Base-by-base conservation (phyloP, 2,113 vertebrate species). In the Peromyscus californicus region DNA sequence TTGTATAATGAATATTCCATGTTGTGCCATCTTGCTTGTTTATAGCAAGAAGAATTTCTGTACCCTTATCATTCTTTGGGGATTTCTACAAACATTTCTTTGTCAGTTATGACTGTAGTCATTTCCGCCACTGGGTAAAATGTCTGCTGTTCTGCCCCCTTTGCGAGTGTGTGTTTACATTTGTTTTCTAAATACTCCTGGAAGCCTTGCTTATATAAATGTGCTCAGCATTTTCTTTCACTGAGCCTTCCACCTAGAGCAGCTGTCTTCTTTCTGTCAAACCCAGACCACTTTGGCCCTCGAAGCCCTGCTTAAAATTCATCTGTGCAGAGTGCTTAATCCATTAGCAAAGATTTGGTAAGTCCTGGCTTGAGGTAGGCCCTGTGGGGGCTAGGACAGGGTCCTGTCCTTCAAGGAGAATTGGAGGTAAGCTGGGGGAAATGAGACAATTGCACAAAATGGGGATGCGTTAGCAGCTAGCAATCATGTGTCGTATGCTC, bases 41-140 rank as follows among this genome's bases (percentile, higher is more conserved):
- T 96, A 74, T 26, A 90, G 39, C 45, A 97, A 96, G 45, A 92
- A 88, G 15, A 91, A 92, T 90, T 89, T 96, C 85, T 90, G 70
- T 91, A 63, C 63, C 74, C 36, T 96, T 95, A 93, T 96, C 54
- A 78, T 75, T 93, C 57, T 95, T 95, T 70, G 51, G 94, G 85
- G 65, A 92, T 96, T 97, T 91, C 80, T 96, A 48, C 42, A 96
- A 96, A 91, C 76, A 96, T 94, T 95, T 95, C 84, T 84, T 72
- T 89, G 70, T 78, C 70, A 79, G 75, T 89, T 69, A 84, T 80
- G 65, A 24, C 57, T 72, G 22, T 72, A 29, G 93, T 75, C 39
- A 86, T 92, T 95, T 96, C 78, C n/a, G 80, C 93, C 39, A 92
- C 61, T 90, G 94, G 89, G 39, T 61, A 93, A 95, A 48, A 97